Conservation (phyloP, 1,140 invertebrate genomes). For the Scaptomyza montana region DNA sequence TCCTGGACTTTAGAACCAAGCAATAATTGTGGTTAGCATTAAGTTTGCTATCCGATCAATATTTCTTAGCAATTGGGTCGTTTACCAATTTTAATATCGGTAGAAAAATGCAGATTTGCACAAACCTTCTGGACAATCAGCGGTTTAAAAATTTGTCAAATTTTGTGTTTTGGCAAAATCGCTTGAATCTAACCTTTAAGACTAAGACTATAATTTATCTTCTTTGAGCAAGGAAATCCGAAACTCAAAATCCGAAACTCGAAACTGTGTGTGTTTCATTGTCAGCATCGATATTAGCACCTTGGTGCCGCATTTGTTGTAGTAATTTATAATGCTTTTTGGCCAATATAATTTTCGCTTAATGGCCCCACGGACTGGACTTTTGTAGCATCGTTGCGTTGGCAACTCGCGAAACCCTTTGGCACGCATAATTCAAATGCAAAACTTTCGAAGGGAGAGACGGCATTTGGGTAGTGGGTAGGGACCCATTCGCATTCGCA, state of each 20-base stretch:
- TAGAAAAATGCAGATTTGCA: no score
- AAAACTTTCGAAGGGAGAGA: slow-evolving; percentile 46
- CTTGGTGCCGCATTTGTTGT: slow-evolving; percentile 54
- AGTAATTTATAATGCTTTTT: slow-evolving; percentile 56
- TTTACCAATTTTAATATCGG: no score
- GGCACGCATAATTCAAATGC: slow-evolving; percentile 79
- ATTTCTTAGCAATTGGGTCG: no score
- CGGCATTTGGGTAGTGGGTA: not conserved
- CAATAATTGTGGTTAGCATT: no score
- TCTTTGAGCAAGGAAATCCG: not conserved
- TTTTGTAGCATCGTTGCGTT: slow-evolving; percentile 6
- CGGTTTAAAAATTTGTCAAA: no score
- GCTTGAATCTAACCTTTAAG: no score
- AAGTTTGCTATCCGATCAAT: no score
- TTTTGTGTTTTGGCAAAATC: no score
- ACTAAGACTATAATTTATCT: not conserved
- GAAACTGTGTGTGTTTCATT: not conserved
- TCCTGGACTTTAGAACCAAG: no score
- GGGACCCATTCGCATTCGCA: slow-evolving; percentile 39
- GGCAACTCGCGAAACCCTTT: slow-evolving; percentile 62
- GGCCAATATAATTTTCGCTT: slow-evolving; percentile 71
- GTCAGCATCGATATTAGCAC: slow-evolving; percentile 69
- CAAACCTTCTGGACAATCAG: no score
- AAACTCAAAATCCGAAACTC: no score
- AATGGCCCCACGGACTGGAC: slow-evolving; percentile 48